Base-by-base conservation (phyloP, 2,888 invertebrate species). In the Caenorhabditis japonica region DNA sequence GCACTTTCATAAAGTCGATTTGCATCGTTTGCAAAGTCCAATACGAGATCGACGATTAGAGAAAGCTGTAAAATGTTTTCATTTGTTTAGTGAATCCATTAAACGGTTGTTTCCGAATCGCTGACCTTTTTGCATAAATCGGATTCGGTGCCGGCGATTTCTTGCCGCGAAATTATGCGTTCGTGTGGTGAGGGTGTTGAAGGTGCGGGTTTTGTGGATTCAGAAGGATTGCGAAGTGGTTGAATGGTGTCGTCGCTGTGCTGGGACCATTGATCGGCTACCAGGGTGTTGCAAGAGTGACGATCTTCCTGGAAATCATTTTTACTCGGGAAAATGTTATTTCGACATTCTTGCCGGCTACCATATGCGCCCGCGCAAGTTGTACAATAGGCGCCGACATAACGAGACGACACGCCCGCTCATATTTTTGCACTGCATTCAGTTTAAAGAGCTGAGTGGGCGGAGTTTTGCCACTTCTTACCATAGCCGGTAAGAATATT, bases 1-100 rank as follows among this genome's bases (percentile, higher is more conserved):
- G 75, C 75, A 30, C 68, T 71, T 30, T 75, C 75, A n/a, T 60
- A 53, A 13, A 71, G 36, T 7, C 58, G 49, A 51, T 58, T 53
- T 21, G 75, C 75, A 33, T 75, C 75, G 34, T 66, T 60, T 12
- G 75, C 51, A 19, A 75, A 75, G 34, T 75, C 75, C 25, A 53
- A 47, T 4, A 75, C 70, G 19, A 75, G 44, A 49, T 70, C 66
- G 27, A 75, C 71, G 33, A 75, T 75, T 13, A 70, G 49, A 5
- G 61, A 61, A 34, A 75, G 61, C 70, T 73, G 59, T 27, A 64
- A 62, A 52, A 49, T 21, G 13, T 5, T 7, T 10, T 7, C 7
- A 30, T 30, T 30, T 30, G 7, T 7, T 30, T 30, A 10, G 19
- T 13, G 19, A n/a, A 23, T 47, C 25, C 21, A 19, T 39, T 25